Conservation (phyloP, 2,797 vertebrate species). For the Nothura maculosa region DNA sequence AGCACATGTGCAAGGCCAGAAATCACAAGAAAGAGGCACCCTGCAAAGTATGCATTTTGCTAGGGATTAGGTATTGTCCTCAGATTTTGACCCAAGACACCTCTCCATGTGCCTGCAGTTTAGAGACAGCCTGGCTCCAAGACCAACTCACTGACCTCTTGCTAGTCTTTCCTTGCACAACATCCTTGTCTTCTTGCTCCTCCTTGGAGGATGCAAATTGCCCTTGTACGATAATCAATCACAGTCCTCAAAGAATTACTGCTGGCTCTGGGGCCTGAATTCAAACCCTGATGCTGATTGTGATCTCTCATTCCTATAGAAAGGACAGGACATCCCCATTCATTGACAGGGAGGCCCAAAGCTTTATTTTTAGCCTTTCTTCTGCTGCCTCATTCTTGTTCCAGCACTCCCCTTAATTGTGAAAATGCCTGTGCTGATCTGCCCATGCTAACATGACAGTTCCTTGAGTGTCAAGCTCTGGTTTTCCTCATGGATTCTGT, state of each 20-base stretch:
- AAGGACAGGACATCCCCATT: background rate
- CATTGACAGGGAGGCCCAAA: background rate
- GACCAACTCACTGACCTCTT: background rate
- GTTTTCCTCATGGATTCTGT: background rate
- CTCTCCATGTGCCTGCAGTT: background rate
- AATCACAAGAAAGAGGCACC: background rate
- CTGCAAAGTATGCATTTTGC: background rate
- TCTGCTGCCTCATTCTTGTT: background rate
- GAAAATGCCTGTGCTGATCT: background rate
- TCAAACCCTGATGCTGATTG: background rate
- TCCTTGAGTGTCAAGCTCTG: background rate
- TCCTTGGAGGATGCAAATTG: constrained; percentile 15
- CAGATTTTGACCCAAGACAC: background rate
- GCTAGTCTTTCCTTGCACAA: background rate
- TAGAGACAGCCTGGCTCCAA: background rate
- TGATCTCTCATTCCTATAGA: background rate
- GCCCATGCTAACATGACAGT: background rate
- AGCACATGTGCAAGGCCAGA: background rate
- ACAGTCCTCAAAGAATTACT: background rate
- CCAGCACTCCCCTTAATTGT: background rate
- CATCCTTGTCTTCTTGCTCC: background rate
- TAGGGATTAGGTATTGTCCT: background rate
- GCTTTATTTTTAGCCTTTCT: background rate
- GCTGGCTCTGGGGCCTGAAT: background rate
- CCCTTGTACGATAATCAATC: background rate